Base-by-base conservation (phyloP, 2,113 vertebrate genomes). In the Xenus cinereus region DNA sequence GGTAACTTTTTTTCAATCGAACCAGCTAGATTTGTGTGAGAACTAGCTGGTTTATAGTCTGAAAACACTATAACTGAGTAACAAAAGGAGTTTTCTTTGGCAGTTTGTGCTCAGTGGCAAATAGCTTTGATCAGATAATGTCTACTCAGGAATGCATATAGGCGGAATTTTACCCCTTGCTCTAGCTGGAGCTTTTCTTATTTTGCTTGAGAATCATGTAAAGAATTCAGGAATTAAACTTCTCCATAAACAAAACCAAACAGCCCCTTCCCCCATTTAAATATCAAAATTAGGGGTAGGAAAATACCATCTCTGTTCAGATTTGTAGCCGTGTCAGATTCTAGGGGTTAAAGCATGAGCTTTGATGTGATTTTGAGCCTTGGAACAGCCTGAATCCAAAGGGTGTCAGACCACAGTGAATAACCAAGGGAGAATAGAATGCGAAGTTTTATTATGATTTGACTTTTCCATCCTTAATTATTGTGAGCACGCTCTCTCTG, bases 61-160 rank as follows among this genome's bases (percentile, higher is more conserved):
- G 97, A 83, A 96, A 96, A 91, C 97, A 89, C 95, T 69, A 59
- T 90, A 86, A 92, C 94, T 97, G 96, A 97, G 92, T 78, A 98
- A 97, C 95, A 98, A 98, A 98, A 97, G 89, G 89, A 76, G 94
- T 94, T 97, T 97, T 98, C 95, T 98, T 84, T 77, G 56, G 90
- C 91, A 74, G 74, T 93, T 93, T 97, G 90, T 98, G 97, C 96
- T 90, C 66, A 75, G 27, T 41, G 89, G 86, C 81, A 62, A 78
- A 85, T 28, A 39, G 66, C 27, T 95, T 80, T 87, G 43, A 72
- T 63, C 91, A 94, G 94, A 35, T 85, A 48, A 68, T 64, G 73
- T 48, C 64, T 53, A 10, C 5, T 26, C 66, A 89, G 90, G 79
- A 90, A 85, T 95, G 91, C 5, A 50, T 50, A 39, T 3, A 66